Base-by-base conservation (phyloP, 2,888 invertebrate species). In the Cordylochernes scorpioides region DNA sequence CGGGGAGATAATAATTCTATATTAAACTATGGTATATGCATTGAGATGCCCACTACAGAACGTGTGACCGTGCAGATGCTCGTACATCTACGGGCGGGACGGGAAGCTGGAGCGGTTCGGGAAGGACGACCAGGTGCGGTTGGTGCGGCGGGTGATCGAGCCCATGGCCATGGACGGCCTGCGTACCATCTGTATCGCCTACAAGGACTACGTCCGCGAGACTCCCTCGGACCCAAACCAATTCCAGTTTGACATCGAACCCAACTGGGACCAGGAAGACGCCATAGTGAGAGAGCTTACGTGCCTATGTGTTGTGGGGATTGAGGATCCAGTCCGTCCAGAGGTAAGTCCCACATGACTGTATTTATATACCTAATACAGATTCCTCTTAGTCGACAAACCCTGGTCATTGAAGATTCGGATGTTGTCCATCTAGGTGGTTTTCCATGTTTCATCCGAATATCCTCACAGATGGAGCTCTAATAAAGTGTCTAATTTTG, bases 111-210 rank as follows among this genome's bases (percentile, higher is more conserved):
- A 80, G 52, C 75, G 73, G 56, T 88, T 94, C 60, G 73, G 75
- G 8, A 63, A 71, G 38, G 77, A 78, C 49, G 82, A 86, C 72
- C 82, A 84, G 49, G 80, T 86, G 35, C 63, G 77, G 29, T 60
- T 91, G 35, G 72, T 91, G 43, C 64, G 71, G 42, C 78, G 80
- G 53, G 82, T 94, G 31, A 88, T 94, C 47, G 88, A 94, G 53
- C 88, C 88, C 25, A 91, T 94, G 91, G 91, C 91, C 32, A 75
- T 77, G 52, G 80, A 91, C 57, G 91, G 88, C 12, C 64, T 94
- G 27, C 62, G 91, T 47, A 94, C 91, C 43, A 88, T 94, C 49
- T 82, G 82, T 42, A 64, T 91, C 34, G 88, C 88, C 13, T 91
- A 71, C 59, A 66, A 82, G 47, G 86, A 91, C 60, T 88, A 84